Base-by-base conservation (phyloP, 2,888 invertebrate genomes). In the Papilio demoleus region DNA sequence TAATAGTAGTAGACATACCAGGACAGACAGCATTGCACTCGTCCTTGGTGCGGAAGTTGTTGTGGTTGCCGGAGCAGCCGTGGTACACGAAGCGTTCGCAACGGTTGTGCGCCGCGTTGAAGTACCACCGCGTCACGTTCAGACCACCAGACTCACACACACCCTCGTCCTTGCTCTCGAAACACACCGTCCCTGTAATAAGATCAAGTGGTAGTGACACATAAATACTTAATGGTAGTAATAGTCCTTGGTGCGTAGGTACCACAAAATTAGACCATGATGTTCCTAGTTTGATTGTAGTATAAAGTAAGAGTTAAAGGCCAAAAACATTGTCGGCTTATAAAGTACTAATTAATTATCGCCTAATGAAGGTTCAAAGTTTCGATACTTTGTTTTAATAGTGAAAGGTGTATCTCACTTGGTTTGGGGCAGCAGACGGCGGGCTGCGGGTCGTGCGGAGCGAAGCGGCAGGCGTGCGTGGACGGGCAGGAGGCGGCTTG, bases 401-500 rank as follows among this genome's bases (percentile, higher is more conserved):
- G n/a, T n/a, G n/a, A n/a, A n/a, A n/a, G n/a, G n/a, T n/a, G n/a
- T n/a, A n/a, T n/a, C 94, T 93, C 84, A 96, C 96, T 93, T 73
- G 97, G 97, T 82, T 97, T 97, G 11, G 96, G 96, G 80, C 97
- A 97, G 88, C 97, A 97, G n/a, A 97, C 96, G 0, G 97, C 96
- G 68, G 96, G 96, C 76, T 96, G 95, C 0, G 89, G 85, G 71
- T 95, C 95, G 58, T 97, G 94, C 0, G 97, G 97, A 71, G 96
- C 96, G 71, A 97, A 92, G 75, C 97, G 95, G 78, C 97, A 97
- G 72, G 96, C 96, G 85, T 97, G 97, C 0, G 96, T 96, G 1
- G 96, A 96, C 0, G 97, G 97, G 73, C 97, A 97, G 62, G 95
- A 94, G 62, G 95, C 95, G 53, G 95, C 96, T 72, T 94, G 94